These are phyloP conservation scores for Microchirus variegatus DNA, from an alignment of 2,797 vertebrate genomes.

Conservation along the genomic window DNA sequence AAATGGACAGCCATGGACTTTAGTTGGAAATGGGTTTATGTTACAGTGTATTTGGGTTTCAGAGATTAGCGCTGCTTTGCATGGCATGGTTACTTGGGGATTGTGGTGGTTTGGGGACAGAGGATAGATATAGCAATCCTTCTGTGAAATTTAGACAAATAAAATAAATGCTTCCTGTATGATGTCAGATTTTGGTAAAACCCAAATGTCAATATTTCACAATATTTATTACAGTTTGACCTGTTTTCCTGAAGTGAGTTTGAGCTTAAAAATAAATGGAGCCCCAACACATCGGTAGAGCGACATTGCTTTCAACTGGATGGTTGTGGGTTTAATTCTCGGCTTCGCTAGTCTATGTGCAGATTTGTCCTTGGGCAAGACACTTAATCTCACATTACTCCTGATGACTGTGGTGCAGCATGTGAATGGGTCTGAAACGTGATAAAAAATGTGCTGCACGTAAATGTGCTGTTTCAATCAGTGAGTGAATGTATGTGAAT, in stretches of 20 bases:
- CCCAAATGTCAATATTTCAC: neutral
- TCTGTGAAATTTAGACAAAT: neutral
- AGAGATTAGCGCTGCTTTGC: constrained; percentile 25
- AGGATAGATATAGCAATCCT: neutral
- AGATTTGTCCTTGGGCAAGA: too few species aligned
- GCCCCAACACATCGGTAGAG: too few species aligned
- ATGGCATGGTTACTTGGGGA: neutral
- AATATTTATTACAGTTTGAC: neutral
- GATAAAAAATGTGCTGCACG: too few species aligned
- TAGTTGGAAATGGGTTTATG: constrained; percentile 5
- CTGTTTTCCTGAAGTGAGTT: neutral
- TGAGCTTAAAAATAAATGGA: too few species aligned
- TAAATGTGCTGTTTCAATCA: too few species aligned
- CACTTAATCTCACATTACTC: too few species aligned
- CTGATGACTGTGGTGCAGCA: too few species aligned
- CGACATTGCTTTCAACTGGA: too few species aligned
- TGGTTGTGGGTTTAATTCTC: too few species aligned
- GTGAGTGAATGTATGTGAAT: too few species aligned
- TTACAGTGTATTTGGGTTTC: constrained; percentile 16
- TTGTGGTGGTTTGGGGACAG: neutral
- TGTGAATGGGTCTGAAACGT: too few species aligned
- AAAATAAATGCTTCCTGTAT: neutral
- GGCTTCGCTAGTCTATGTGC: too few species aligned
- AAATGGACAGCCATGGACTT: constrained; percentile 15
- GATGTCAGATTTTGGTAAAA: neutral